Evolutionary conservation across 64 coral and sea anemone genomes (phyloP), one percentile per base, ranked within the genome.

Genomic region (Acropora tenuis): DNA sequence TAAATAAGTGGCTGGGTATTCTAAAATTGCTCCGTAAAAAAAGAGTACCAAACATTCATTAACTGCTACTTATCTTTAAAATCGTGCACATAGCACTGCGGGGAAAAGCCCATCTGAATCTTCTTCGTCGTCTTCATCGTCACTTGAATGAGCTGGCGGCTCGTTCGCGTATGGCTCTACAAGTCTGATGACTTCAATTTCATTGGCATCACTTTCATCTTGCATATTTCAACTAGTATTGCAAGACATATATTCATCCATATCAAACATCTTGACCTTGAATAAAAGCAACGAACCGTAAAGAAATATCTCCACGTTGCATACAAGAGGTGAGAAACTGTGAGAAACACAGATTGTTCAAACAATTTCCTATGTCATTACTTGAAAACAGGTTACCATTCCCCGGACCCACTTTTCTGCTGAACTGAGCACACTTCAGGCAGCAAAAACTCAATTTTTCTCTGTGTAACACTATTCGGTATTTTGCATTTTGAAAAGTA

Each of bases 101-200:
- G 89, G 66, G 43, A 78, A 48, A 90, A 90, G 89, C 41, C 89
- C 89, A 90, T 90, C 78, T 20, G 42, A 30, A 80, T 80, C 89
- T 81, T 81, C 89, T 43, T 80, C 63, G 10, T 18, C 43, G 67
- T 90, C 89, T 18, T 90, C 78, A 8, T 71, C 66, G 4, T 19
- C 46, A 65, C 78, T 90, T 82, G 89, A 73, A 83, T 90, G 79
- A 82, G 78, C 89, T 18, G 72, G 89, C 61, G 30, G 30, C 30
- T 30, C 30, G 30, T 30, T 30, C 67, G 60, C 44, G 68, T 90
- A 90, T 46, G 78, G 78, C 42, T 90, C 43, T 73, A 90, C 55
- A 41, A 61, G 20, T 52, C 89, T 69, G 20, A 90, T 10, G 67
- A 71, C 67, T 71, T 71, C n/a, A 71, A 71, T 71, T 71, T 71